These are phyloP conservation scores for Patiria pectinifera DNA, from an alignment of 53 echinoderm and acorn worm species.

Conservation along the genomic window DNA sequence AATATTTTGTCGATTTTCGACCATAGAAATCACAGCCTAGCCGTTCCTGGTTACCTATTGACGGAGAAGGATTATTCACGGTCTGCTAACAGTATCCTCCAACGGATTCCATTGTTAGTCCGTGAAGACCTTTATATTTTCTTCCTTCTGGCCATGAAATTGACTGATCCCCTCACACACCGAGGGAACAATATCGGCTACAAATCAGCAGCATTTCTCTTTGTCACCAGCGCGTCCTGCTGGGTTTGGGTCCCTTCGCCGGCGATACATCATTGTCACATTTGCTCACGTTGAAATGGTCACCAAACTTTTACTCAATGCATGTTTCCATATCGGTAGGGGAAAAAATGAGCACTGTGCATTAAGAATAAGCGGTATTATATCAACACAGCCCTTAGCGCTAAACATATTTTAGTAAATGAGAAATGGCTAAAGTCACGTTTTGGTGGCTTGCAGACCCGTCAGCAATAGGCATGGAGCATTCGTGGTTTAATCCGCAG, in stretches of 20 bases:
- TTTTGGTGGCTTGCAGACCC: constrained; percentile 12
- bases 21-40: background rate
- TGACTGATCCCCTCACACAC: constrained; percentile 21
- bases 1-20: background rate
- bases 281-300: background rate
- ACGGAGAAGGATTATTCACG: background rate
- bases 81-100: background rate
- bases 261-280: constrained; percentile 43
- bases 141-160: background rate
- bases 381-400: background rate
- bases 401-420: background rate
- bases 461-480: constrained; percentile 30
- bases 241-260: background rate
- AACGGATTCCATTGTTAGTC: background rate
- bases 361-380: background rate
- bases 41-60: background rate
- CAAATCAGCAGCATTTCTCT: constrained; percentile 11
- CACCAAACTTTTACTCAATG: background rate
- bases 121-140: background rate
- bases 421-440: constrained; percentile 39
- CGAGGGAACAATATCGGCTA: background rate
- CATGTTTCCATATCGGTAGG: background rate
- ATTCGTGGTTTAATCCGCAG: constrained; percentile 25
- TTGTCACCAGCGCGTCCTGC: background rate
- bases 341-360: background rate